A percentile compares a stretch with the other conserved stretches of the same genome.
Conservation (phyloP, 1,140 invertebrate species). For the Tetragnatha versicolor region DNA sequence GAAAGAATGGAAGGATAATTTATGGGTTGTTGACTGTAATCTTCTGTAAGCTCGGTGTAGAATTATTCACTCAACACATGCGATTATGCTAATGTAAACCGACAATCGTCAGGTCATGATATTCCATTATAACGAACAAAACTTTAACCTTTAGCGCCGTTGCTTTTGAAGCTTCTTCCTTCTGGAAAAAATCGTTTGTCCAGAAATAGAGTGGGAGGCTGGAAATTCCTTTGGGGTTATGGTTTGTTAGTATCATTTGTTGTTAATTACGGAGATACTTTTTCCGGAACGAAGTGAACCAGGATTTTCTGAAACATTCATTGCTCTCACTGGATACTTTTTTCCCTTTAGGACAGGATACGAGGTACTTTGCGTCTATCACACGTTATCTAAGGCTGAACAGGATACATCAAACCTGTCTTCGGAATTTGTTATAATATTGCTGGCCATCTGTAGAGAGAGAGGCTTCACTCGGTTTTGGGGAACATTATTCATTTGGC, state of each 20-base stretch:
- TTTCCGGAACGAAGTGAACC: no score
- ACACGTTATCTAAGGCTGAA: no score
- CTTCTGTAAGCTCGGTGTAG: conserved; percentile 50
- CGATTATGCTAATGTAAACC: conserved; percentile 50
- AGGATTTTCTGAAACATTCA: no score
- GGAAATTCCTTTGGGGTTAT: conserved; percentile 17
- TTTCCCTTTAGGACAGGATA: no score
- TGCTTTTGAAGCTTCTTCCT: neutral
- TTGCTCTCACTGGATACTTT: no score
- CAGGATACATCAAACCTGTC: no score
- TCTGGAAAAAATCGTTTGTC: conserved; percentile 8
- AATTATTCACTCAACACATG: conserved; percentile 52
- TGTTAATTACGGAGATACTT: conserved; percentile 33
- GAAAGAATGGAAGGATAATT: conserved; percentile 32
- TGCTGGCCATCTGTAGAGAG: no score
- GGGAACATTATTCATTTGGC: no score
- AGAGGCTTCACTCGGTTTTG: no score
- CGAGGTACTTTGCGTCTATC: no score
- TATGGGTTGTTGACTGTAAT: conserved; percentile 54
- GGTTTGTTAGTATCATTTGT: conserved; percentile 42
- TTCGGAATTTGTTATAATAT: no score
- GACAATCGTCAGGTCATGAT: conserved; percentile 39
- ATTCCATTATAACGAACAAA: conserved; percentile 47
- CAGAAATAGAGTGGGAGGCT: neutral
- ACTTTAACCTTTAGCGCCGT: conserved; percentile 33